Conservation (phyloP, 2,113 vertebrate species). For the Heptranchias perlo region DNA sequence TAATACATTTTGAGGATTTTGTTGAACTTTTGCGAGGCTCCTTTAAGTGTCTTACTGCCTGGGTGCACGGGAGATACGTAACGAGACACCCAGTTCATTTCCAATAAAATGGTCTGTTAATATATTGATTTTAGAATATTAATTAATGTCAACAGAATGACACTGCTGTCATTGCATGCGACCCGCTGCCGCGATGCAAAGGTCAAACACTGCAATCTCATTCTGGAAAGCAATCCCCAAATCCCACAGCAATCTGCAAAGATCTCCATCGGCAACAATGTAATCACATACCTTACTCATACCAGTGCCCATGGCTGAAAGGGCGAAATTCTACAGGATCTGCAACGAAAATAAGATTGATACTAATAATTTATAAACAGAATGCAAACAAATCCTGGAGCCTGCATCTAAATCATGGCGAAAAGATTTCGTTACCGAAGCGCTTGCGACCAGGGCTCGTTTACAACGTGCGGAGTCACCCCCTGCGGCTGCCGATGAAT, state of each 20-base stretch:
- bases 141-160: not conserved
- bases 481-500: not conserved
- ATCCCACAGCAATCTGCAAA: not conserved
- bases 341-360: slow-evolving; percentile 42
- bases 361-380: not conserved
- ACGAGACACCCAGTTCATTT: not conserved
- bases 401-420: not conserved
- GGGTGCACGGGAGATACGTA: not conserved
- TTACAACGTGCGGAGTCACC: not conserved
- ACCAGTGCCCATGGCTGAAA: slow-evolving; percentile 53
- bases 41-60: not conserved
- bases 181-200: not conserved
- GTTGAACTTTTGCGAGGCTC: no score
- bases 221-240: not conserved
- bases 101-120: not conserved
- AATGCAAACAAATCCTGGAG: not conserved
- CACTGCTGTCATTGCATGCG: not conserved
- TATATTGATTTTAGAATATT: not conserved
- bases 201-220: not conserved
- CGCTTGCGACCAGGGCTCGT: no score
- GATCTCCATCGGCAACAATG: not conserved
- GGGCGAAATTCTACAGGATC: not conserved
- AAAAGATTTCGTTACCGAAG: not conserved
- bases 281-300: slow-evolving; percentile 56
- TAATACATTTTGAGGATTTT: not conserved